These are phyloP conservation scores for Eurytoma adleriae DNA, from an alignment of 2,888 invertebrate genomes.

Conservation along the genomic window DNA sequence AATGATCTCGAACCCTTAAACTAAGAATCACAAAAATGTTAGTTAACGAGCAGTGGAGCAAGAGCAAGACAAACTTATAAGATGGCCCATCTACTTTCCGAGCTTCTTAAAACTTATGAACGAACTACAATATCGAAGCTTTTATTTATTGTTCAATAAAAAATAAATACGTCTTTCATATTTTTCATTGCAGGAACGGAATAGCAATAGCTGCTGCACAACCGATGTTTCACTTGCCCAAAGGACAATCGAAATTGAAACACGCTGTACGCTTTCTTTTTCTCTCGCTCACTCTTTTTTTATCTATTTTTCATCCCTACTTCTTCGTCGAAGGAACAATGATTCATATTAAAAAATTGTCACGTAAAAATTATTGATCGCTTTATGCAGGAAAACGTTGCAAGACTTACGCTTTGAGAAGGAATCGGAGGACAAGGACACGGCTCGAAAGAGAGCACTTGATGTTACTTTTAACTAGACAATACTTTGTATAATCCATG, in stretches of 20 bases:
- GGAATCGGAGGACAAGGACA: constrained; percentile 60
- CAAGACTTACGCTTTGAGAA: constrained; percentile 66
- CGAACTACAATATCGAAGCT: constrained; percentile 40
- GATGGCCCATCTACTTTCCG: constrained; percentile 7
- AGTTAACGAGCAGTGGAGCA: constrained; percentile 22
- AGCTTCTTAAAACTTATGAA: constrained; percentile 42
- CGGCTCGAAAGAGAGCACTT: constrained; percentile 2
- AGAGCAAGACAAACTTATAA: constrained; percentile 32
- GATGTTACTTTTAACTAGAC: constrained; percentile 15
- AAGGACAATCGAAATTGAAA: constrained; percentile 70
- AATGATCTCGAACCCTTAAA: constrained; percentile 18
- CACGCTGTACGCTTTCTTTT: constrained; percentile 64
- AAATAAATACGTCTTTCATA: constrained; percentile 44
- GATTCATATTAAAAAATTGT: constrained; percentile 67
- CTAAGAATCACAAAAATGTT: constrained; percentile 48
- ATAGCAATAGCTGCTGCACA: constrained; percentile 53
- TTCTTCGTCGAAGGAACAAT: constrained; percentile 67
- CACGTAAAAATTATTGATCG: constrained; percentile 69
- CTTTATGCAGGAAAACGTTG: constrained; percentile 69
- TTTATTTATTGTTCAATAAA: constrained; percentile 42
- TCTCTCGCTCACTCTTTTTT: constrained; percentile 57
- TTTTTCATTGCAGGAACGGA: constrained; percentile 60
- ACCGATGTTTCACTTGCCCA: constrained; percentile 54
- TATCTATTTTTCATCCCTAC: constrained; percentile 57
- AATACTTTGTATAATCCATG: constrained; percentile 8